Evolutionary conservation across 2,888 invertebrate genomes (phyloP).

Genomic region (Nowickia ferox): DNA sequence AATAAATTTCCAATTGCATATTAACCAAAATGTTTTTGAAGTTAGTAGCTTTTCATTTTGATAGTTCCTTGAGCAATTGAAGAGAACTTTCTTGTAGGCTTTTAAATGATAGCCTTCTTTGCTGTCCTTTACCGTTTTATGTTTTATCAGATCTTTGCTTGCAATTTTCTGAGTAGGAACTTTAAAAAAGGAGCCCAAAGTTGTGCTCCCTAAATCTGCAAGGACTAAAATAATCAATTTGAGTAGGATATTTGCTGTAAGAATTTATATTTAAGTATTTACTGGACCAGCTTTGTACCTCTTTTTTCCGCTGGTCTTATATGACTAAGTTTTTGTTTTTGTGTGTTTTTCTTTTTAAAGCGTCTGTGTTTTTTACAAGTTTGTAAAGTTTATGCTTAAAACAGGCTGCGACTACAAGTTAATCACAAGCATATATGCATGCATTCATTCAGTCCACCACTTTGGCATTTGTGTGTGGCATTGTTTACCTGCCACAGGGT

Average conservation of each 20-base stretch:
- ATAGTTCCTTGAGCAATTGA: no score
- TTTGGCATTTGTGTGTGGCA: not conserved
- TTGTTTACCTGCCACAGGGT: not conserved
- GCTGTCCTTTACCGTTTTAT: no score
- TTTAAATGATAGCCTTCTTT: no score
- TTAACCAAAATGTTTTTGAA: not conserved
- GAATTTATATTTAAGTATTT: not conserved
- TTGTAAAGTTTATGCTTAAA: constrained; percentile 20
- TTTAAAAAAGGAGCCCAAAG: no score
- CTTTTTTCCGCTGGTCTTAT: not conserved
- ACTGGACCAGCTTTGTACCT: not conserved
- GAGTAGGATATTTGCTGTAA: not conserved
- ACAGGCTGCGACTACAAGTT: constrained; percentile 22
- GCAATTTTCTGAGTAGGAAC: no score
- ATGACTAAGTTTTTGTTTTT: not conserved
- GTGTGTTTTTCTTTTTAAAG: not conserved
- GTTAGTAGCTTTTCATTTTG: not conserved
- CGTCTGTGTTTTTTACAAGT: constrained; percentile 17
- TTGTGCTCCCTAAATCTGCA: no score
- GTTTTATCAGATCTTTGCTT: no score
- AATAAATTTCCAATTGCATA: not conserved
- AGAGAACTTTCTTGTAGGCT: no score
- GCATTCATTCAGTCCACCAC: not conserved
- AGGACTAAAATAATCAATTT: not conserved
- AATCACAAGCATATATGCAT: not conserved